These are phyloP conservation scores for Zaprionus nigranus DNA, from an alignment of 1,140 invertebrate species.

Conservation along the genomic window DNA sequence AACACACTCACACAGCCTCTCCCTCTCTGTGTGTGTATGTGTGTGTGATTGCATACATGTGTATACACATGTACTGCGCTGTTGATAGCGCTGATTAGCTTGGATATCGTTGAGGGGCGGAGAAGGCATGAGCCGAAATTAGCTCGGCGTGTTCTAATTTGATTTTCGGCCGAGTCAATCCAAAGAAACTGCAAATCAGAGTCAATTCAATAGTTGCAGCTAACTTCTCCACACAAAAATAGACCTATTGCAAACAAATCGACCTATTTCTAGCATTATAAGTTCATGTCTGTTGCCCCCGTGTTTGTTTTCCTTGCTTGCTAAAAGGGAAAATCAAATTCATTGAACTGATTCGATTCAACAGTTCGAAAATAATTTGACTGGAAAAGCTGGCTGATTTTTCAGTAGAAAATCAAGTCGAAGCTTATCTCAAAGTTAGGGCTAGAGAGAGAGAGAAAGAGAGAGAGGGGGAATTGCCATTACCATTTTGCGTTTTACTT, in stretches of 20 bases:
- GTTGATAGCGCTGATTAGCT: background rate
- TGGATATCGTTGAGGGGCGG: background rate
- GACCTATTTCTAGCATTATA: background rate
- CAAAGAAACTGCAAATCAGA: background rate
- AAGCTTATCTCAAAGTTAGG: background rate
- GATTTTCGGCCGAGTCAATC: background rate
- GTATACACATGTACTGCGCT: background rate
- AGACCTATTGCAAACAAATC: background rate
- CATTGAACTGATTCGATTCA: background rate
- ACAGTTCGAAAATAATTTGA: conserved; percentile 6
- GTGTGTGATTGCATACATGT: background rate
- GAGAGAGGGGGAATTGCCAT: background rate
- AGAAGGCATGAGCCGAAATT: background rate
- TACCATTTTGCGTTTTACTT: background rate
- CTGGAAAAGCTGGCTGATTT: background rate
- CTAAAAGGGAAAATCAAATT: background rate
- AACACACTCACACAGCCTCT: conserved; percentile 7
- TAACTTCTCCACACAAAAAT: background rate
- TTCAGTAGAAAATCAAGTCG: background rate
- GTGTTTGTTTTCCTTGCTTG: background rate
- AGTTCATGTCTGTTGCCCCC: background rate
- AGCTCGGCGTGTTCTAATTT: background rate
- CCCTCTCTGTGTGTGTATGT: background rate
- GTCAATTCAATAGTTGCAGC: background rate
- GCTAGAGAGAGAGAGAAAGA: background rate